A percentile compares a stretch with the other conserved stretches of the same genome.
Evolutionary conservation across 2,888 invertebrate species (phyloP).

Genomic region (Hyposoter didymator): DNA sequence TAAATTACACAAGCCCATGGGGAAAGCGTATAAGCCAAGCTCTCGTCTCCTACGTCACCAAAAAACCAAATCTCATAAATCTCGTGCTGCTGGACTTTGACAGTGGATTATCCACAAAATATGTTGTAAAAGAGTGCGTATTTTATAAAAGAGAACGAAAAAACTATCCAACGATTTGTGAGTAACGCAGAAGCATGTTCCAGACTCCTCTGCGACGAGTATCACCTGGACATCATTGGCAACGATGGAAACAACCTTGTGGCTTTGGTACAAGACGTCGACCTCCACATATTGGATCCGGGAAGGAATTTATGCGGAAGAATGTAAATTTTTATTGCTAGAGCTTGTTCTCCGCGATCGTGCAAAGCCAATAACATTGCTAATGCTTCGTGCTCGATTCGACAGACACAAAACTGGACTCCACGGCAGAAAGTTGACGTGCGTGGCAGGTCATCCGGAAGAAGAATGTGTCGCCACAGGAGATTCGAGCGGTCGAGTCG

Average conservation of each 20-base stretch:
- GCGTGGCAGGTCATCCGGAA: constrained; percentile 88
- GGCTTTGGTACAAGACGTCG: constrained; percentile 76
- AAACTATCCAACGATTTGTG: not conserved
- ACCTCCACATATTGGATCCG: constrained; percentile 79
- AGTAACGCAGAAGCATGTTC: constrained; percentile 54
- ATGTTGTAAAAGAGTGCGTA: constrained; percentile 68
- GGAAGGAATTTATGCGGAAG: constrained; percentile 74
- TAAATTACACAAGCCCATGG: constrained; percentile 73
- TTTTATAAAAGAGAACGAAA: not conserved
- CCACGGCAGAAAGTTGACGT: constrained; percentile 85
- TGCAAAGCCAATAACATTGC: not conserved
- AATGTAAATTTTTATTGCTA: constrained; percentile 70
- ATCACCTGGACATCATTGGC: constrained; percentile 81
- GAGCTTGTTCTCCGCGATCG: not conserved
- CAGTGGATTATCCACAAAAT: constrained; percentile 73
- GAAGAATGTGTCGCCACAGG: constrained; percentile 89
- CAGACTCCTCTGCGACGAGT: constrained; percentile 73
- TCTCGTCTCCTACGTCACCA: constrained; percentile 75
- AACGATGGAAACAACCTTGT: constrained; percentile 81
- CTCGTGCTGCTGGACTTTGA: constrained; percentile 77
- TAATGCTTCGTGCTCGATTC: not conserved
- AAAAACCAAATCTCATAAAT: constrained; percentile 68
- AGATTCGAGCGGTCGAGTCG: constrained; percentile 87
- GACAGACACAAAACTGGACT: constrained; percentile 73
- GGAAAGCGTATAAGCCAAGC: constrained; percentile 73